Evolutionary conservation across 2,888 invertebrate species (phyloP).

Genomic region (Rotaria socialis): DNA sequence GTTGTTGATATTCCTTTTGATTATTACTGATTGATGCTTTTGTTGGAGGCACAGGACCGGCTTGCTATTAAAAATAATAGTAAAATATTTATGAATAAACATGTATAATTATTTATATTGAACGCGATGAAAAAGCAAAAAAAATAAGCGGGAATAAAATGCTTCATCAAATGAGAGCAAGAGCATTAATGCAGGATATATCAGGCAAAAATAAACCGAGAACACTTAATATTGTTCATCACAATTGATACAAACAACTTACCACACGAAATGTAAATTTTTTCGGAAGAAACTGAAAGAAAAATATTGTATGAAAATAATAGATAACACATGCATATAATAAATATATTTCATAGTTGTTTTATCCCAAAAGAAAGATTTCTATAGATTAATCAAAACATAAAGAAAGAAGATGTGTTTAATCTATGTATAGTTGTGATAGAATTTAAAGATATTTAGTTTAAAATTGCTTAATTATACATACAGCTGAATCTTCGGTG

Average conservation of each 20-base stretch:
- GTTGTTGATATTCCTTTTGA: neutral
- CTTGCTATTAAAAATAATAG: neutral
- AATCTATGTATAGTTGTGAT: neutral
- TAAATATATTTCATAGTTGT: neutral
- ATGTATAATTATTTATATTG: neutral
- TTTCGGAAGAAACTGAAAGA: constrained; percentile 17
- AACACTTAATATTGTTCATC: neutral
- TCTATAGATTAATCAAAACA: neutral
- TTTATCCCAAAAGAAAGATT: too few species aligned
- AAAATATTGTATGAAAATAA: neutral
- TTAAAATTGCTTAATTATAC: neutral
- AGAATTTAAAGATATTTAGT: neutral
- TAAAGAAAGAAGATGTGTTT: neutral
- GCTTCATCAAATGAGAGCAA: neutral
- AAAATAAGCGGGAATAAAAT: neutral
- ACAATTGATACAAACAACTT: neutral
- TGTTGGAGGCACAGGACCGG: neutral
- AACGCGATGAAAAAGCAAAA: neutral
- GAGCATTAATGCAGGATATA: neutral
- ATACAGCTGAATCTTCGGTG: neutral
- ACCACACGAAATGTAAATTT: constrained; percentile 22
- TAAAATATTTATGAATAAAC: neutral
- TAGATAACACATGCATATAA: neutral
- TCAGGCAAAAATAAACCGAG: neutral
- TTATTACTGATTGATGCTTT: neutral